Evolutionary conservation across 1,140 invertebrate genomes (phyloP).

Genomic region (Ditylenchus dipsaci): DNA sequence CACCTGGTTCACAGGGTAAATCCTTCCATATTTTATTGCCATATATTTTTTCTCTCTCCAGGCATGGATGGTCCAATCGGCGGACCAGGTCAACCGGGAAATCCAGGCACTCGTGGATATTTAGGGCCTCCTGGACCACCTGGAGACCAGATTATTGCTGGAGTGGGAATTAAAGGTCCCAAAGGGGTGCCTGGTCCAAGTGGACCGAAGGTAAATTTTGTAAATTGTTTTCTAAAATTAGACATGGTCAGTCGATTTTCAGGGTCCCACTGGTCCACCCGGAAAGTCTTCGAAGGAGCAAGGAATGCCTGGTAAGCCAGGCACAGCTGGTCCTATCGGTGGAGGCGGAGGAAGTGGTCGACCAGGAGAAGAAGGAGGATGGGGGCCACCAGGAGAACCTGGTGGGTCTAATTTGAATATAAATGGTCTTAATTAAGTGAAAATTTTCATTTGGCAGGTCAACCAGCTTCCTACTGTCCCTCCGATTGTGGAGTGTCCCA

Average conservation of each 20-base stretch:
- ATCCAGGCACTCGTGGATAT: slow-evolving; percentile 19
- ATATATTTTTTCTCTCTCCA: slow-evolving; percentile 16
- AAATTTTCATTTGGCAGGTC: slow-evolving; percentile 9
- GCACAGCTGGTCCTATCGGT: slow-evolving; percentile 36
- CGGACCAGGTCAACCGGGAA: slow-evolving; percentile 26
- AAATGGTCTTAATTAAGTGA: neutral
- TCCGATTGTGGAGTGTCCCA: slow-evolving; percentile 51
- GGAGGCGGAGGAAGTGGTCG: slow-evolving; percentile 25
- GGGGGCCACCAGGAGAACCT: slow-evolving; percentile 48
- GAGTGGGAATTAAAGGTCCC: slow-evolving; percentile 44
- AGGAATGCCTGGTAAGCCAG: slow-evolving; percentile 37
- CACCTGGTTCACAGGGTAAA: slow-evolving; percentile 12
- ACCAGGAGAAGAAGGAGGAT: slow-evolving; percentile 38
- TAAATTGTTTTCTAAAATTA: neutral
- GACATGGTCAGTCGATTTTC: neutral
- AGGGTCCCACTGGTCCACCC: slow-evolving; percentile 41
- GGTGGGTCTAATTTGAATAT: slow-evolving; percentile 11
- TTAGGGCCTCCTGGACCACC: slow-evolving; percentile 10
- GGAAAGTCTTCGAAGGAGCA: slow-evolving; percentile 23
- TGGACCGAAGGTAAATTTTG: slow-evolving; percentile 23
- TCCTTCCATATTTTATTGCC: neutral
- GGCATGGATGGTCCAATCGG: slow-evolving; percentile 25
- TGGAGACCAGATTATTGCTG: slow-evolving; percentile 17
- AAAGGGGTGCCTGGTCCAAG: slow-evolving; percentile 29
- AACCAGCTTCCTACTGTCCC: slow-evolving; percentile 46